Evolutionary conservation across 92 coral and sea anemone genomes (phyloP).

Genomic region (Zoanthus solanderi): DNA sequence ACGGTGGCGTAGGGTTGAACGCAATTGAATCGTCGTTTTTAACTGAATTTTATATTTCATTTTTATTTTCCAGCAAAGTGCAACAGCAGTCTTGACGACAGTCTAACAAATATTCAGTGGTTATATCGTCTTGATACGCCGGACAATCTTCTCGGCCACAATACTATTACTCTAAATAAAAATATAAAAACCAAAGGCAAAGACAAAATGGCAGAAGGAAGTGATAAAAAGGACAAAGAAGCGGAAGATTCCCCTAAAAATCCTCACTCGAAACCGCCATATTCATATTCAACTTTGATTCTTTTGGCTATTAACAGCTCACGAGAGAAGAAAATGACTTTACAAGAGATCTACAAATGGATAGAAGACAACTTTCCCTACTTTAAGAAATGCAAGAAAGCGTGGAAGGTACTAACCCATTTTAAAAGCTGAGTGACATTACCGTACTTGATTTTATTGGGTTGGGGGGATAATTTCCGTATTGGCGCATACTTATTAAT

Average conservation of each 20-base stretch:
- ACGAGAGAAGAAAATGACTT: slow-evolving; percentile 90
- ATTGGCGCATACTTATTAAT: no score
- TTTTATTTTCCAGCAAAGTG: slow-evolving; percentile 40
- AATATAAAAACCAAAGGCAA: not conserved
- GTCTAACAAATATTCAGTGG: slow-evolving; percentile 99
- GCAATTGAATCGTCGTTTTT: not conserved
- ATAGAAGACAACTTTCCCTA: slow-evolving; percentile 91
- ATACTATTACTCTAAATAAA: not conserved
- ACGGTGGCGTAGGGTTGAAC: slow-evolving; percentile 24
- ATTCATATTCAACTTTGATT: slow-evolving; percentile 95
- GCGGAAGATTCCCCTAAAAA: slow-evolving; percentile 58
- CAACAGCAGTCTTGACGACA: slow-evolving; percentile 81
- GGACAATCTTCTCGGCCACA: slow-evolving; percentile 54
- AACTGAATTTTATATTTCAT: not conserved
- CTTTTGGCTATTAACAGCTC: slow-evolving; percentile 97
- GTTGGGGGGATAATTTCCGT: no score
- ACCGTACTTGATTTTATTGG: no score
- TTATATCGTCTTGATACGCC: slow-evolving; percentile 88
- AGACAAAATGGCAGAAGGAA: slow-evolving; percentile 2
- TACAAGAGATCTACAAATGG: slow-evolving; percentile 95
- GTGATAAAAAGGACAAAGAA: slow-evolving; percentile 9
- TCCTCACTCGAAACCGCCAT: slow-evolving; percentile 90
- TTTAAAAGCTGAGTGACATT: slow-evolving; percentile 35
- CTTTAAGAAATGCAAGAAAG: slow-evolving; percentile 91
- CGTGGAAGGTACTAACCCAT: slow-evolving; percentile 84